phyloP scores from a whole-genome alignment of 1,140 invertebrate genomes.

The Notospermus geniculatus region DNA sequence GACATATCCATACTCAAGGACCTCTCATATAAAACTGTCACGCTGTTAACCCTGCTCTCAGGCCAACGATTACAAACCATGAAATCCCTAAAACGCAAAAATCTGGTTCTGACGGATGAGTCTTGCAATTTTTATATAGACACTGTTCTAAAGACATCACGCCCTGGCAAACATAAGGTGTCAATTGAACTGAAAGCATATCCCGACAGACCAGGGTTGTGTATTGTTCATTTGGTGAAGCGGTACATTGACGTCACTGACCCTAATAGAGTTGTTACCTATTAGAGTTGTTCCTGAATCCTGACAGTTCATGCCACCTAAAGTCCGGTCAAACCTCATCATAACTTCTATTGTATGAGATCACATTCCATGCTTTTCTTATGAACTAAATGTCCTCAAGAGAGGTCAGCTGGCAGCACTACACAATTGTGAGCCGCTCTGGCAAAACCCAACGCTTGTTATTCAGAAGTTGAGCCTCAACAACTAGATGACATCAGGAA shows the following conservation, averaged over 20 bases:
- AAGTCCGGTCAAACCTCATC: too few species aligned
- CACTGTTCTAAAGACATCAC: not conserved
- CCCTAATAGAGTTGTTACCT: too few species aligned
- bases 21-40: not conserved
- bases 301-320: too few species aligned
- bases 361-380: too few species aligned
- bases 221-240: not conserved
- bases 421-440: too few species aligned
- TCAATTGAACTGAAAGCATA: not conserved
- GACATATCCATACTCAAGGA: not conserved
- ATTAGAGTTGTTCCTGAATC: too few species aligned
- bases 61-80: not conserved
- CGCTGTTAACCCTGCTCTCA: not conserved
- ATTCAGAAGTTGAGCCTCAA: too few species aligned
- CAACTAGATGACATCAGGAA: too few species aligned
- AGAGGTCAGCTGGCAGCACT: too few species aligned
- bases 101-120: not conserved
- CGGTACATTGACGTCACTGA: constrained; percentile 12
- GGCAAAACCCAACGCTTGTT: too few species aligned
- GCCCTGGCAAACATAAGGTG: not conserved
- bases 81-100: not conserved
- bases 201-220: not conserved
- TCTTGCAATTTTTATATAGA: not conserved
- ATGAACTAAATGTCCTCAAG: too few species aligned
- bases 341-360: too few species aligned